Evolutionary conservation across 1,140 invertebrate species (phyloP), one percentile per base, ranked within the genome.

Genomic region (Dufourea novaeangliae): DNA sequence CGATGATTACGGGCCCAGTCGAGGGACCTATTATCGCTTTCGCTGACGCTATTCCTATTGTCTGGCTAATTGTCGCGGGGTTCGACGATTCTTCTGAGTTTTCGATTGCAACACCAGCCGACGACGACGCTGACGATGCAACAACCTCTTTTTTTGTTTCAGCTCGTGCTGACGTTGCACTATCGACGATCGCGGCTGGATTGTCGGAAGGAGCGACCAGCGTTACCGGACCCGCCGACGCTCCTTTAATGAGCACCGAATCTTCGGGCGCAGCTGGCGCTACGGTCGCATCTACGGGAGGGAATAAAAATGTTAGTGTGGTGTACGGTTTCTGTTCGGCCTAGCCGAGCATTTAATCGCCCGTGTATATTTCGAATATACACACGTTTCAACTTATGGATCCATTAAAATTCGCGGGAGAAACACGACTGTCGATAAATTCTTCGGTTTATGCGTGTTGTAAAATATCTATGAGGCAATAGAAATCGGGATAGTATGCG

Each of bases 11-110:
- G 50, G 77, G 71, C 20, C 80, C 80, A 1, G 66, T 70, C 6
- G 80, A 75, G 32, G 80, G 80, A 17, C 80, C 81, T 41, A 80
- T 64, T 14, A 80, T 57, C 0, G 78, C 67, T 8, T 67, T 80
- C 11, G 72, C 62, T 11, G 72, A 46, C 32, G 56, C 62, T 32
- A 63, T 27, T 27, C 34, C 72, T 29, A 72, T 34, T 77, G 66
- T 63, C 37, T 46, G 66, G 12, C 12, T 64, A 54, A 80, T 63
- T 22, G 56, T 41, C 46, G 67, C n/a, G 46, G 63, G 39, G 52
- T 62, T 67, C 37, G 67, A 68, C 29, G 75, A 70, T 59, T 66
- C 69, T 56, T 71, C 67, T 11, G 56, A 29, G 32, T 29, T 63
- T 67, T 78, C 66, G 63, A 79, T 63, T 29, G 57, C 37, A 20